Conservation (phyloP, 1,140 invertebrate species). For the Chrysopa pallens region DNA sequence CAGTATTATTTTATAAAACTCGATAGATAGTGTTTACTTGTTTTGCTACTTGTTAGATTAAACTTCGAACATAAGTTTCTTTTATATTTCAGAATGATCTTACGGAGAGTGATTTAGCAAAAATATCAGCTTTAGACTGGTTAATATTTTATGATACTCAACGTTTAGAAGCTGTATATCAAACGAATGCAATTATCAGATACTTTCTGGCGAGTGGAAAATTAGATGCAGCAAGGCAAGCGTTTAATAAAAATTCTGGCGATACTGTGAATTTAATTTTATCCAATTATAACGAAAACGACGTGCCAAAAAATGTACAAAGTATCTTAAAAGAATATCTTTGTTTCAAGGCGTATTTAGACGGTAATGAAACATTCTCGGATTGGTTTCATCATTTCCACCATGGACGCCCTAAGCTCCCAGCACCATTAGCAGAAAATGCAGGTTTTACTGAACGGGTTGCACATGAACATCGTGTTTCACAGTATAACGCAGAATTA, state of each 20-base stretch:
- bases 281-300: constrained; percentile 32
- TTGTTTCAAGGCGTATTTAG: constrained; percentile 59
- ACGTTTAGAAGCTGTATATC: constrained; percentile 58
- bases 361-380: constrained; percentile 70
- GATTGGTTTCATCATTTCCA: constrained; percentile 78
- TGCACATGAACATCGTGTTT: constrained; percentile 63
- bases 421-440: constrained; percentile 32
- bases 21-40: too few species aligned
- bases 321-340: constrained; percentile 52
- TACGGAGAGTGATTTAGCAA: constrained; percentile 41
- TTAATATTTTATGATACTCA: constrained; percentile 62
- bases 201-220: constrained; percentile 51
- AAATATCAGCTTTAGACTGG: constrained; percentile 80
- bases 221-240: constrained; percentile 45
- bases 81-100: constrained; percentile 22
- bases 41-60: too few species aligned
- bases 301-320: constrained; percentile 29
- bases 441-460: constrained; percentile 75
- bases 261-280: constrained; percentile 44
- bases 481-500: constrained; percentile 56
- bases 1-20: too few species aligned
- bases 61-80: constrained; percentile 1
- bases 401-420: constrained; percentile 51
- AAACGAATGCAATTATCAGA: constrained; percentile 78
- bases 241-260: constrained; percentile 45